Evolutionary conservation across 2,888 invertebrate genomes (phyloP), one percentile per base, ranked within the genome.

Genomic region (Lobophora halterata): DNA sequence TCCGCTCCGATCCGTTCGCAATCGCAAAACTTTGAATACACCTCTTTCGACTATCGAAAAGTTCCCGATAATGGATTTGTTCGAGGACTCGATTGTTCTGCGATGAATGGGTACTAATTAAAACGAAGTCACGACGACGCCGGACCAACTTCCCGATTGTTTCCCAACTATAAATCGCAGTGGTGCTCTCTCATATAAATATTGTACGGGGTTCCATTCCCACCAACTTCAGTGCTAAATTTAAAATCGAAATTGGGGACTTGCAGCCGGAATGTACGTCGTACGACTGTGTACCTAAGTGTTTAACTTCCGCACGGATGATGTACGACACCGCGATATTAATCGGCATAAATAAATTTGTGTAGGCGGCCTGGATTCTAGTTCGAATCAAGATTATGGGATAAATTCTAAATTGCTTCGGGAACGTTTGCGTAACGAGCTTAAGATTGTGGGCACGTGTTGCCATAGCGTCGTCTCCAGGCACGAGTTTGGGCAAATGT

Each of bases 21-120:
- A 73, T 78, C 68, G 64, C 67, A 63, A 54, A 82, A 82, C 75
- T 82, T 79, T 71, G 77, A 79, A 81, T 80, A 82, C 76, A 82
- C 79, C 81, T 81, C 79, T 80, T 82, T 81, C 75, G 79, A 79
- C 79, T 79, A 86, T 86, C 83, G 81, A 86, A 86, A 86, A 86
- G 82, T 85, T 86, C 71, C 61, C 74, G 67, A 83, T 86, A 87
- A 87, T 86, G 79, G 85, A 85, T 86, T 82, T 75, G 82, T 82
- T 78, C 74, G 75, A 78, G 75, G 72, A 80, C 77, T 76, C 83
- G 70, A 87, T 86, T 85, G 87, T 86, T 83, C 83, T 60, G 67
- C 79, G 76, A 85, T 87, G 85, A 88, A 88, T 87, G 85, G 86
- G 81, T 73, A 81, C 86, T 88, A 88, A 88, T 88, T 88, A 88